Evolutionary conservation across 2,888 invertebrate genomes (phyloP), one percentile per base, ranked within the genome.

Genomic region (Scaptomyza tumidula): DNA sequence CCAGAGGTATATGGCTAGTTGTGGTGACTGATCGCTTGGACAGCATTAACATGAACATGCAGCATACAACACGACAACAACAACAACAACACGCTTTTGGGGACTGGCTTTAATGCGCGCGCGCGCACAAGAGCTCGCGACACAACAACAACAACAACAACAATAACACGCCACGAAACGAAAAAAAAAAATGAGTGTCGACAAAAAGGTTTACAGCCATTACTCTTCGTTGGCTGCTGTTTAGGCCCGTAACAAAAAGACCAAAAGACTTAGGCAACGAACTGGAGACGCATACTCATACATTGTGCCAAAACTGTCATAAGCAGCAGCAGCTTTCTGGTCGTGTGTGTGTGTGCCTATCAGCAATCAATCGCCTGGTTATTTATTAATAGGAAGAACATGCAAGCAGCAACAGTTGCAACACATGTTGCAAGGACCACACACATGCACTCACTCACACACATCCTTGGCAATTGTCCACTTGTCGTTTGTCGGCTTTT

Each of bases 161-260:
- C 41, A 53, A 24, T 48, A 29, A 37, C 50, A 44, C 33, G 37
- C 62, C 67, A 45, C 55, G 37, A 46, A 52, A 44, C 33, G 46
- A 45, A 27, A 49, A 62, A 71, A 85, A 90, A 90, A 90, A 90
- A 90, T 90, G 91, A 91, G 91, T 90, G 90, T 90, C 90, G 90
- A 91, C 90, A 90, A 91, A 90, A 90, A 89, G 90, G 90, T 90
- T 91, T 89, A 90, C 86, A 89, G 84, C 80, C 90, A 91, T 91
- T 90, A 90, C 82, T 90, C 90, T 90, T 86, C 80, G 85, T 79
- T 76, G 82, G 79, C 77, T 75, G 78, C 81, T 58, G 83, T 75
- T 80, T 78, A 60, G 84, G 71, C 72, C 57, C 14, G 16, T 39
- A 14, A 52, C 72, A 74, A 77, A 88, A 39, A 39, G 14, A 7